Evolutionary conservation across 2,113 vertebrate genomes (phyloP), one percentile per base, ranked within the genome.

Genomic region (Cinclus mexicanus): DNA sequence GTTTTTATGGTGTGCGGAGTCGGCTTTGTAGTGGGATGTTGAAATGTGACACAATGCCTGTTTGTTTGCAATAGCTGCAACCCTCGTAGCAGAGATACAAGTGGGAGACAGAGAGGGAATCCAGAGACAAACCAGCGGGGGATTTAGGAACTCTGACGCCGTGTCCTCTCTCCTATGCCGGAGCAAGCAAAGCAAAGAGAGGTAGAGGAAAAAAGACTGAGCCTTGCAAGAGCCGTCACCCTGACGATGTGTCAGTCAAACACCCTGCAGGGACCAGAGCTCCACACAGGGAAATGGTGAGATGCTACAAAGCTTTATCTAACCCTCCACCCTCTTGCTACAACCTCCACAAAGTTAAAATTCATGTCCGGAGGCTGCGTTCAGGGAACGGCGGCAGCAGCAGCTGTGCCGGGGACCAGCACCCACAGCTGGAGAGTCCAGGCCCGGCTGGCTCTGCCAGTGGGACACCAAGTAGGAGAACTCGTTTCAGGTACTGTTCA

Each of bases 241-340:
- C 96, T 98, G 95, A 97, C 91, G 96, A 99, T 99, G 98, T 99
- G 98, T 98, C 98, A 98, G 97, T 98, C 98, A 93, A 97, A 97
- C 96, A 97, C 97, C 65, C 97, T 98, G 97, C 98, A 97, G 97
- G 98, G 97, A 98, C 98, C 98, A 71, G 97, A 98, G 95, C 97
- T 98, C 55, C 96, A 97, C 90, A 68, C 97, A 77, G 98, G 98
- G 98, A 99, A 98, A 99, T 99, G 98, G 98, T 99, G 98, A 99
- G 98, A 98, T 98, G 98, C 98, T 98, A 98, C 97, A 98, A 96
- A 91, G 97, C 94, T 96, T 96, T 98, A 92, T 97, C 97, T 97
- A 97, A 96, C 96, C 97, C 97, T 92, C 87, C 98, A 78, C 92
- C 96, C 72, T 97, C 98, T 96, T 97, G 98, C 97, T 98, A 97